Evolutionary conservation across 2,888 invertebrate genomes (phyloP).

Genomic region (Conus canariensis): DNA sequence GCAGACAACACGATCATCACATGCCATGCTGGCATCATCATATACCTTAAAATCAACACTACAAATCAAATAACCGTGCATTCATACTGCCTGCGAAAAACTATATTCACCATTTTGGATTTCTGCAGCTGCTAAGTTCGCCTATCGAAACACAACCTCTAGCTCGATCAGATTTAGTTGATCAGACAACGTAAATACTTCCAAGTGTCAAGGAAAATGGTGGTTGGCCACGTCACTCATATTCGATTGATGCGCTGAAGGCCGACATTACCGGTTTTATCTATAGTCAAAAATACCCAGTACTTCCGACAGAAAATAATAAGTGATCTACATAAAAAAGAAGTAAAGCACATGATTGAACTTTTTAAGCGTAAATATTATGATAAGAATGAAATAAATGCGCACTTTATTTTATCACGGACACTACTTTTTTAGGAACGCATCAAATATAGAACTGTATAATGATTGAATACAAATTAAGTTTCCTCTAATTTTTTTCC

Average conservation of each 20-base stretch:
- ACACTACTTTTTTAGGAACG: slow-evolving; percentile 37
- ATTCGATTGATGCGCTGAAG: slow-evolving; percentile 44
- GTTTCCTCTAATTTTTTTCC: neutral
- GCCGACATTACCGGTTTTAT: neutral
- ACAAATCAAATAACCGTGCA: neutral
- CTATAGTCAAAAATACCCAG: neutral
- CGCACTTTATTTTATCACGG: slow-evolving; percentile 24
- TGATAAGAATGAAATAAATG: neutral
- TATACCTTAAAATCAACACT: neutral
- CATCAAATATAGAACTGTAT: slow-evolving; percentile 24
- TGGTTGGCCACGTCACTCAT: slow-evolving; percentile 57
- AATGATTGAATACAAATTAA: slow-evolving; percentile 11
- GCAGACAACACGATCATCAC: neutral
- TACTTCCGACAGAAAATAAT: neutral
- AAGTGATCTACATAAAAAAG: neutral
- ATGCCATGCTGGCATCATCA: neutral
- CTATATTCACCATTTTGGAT: slow-evolving; percentile 20
- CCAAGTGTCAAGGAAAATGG: slow-evolving; percentile 48
- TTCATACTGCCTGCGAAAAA: neutral
- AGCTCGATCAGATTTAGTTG: neutral
- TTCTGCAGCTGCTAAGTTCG: slow-evolving; percentile 5
- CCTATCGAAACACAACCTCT: neutral
- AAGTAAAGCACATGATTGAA: neutral
- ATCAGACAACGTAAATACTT: slow-evolving; percentile 35
- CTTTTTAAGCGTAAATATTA: neutral